Evolutionary conservation across 2,888 invertebrate species (phyloP), one percentile per base, ranked within the genome.

Genomic region (Agapetus fuscipes): DNA sequence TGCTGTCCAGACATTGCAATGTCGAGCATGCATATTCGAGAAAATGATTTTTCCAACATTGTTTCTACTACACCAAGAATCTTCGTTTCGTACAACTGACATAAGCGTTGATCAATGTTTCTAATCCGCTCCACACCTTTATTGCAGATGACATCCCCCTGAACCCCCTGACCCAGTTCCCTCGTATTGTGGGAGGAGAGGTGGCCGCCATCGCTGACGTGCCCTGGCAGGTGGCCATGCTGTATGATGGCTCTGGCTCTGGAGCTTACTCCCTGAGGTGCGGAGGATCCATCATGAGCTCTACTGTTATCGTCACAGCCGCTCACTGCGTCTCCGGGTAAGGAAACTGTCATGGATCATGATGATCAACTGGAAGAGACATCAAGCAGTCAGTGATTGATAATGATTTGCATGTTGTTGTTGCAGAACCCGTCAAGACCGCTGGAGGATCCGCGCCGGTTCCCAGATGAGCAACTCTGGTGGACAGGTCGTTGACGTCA

Each of bases 161-260:
- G n/a, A n/a, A n/a, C n/a, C n/a, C n/a, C n/a, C n/a, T n/a, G n/a
- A n/a, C n/a, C n/a, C n/a, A n/a, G n/a, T n/a, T n/a, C n/a, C n/a
- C n/a, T n/a, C 56, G 66, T 24, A 61, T 69, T 45, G 66, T 70
- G 1, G 71, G 71, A 49, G 71, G 71, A 5, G 58, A 55, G 48
- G 56, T 56, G 48, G 59, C 66, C 24, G 59, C 63, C 46, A 66
- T 69, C 38, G 55, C 51, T 2, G 56, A 61, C 28, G 52, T 66
- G 5, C 67, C 67, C 3, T 71, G 70, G 48, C 67, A 67, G 47
- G 66, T 62, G 1, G 52, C 61, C 11, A 39, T 67, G 28, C 54
- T 46, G 17, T 5, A 32, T n/a, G 41, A 38, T 20, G 51, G 53
- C 1, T 3, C 47, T 0, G 42, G 52, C 2, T 59, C 60, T 10